Evolutionary conservation across 2,113 vertebrate genomes (phyloP), one percentile per base, ranked within the genome.

Genomic region (Megaceryle torquata): DNA sequence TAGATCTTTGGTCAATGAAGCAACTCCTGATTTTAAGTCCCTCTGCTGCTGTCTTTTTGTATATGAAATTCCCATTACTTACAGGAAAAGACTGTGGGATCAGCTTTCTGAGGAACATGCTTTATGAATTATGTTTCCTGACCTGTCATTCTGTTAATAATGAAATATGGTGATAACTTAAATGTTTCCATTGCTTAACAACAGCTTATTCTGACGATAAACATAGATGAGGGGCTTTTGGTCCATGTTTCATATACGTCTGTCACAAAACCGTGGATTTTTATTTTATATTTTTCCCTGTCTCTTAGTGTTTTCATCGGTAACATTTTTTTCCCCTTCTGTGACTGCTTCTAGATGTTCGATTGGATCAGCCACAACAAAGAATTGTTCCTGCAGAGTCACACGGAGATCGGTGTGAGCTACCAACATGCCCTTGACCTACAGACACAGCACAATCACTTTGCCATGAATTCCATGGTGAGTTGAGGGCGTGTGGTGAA

Each of bases 291-390:
- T 89, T 86, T 95, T 93, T 43, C 16, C 15, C 54, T 43, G 26
- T 78, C 60, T 74, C 29, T 24, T 68, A 17, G 48, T 83, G 50
- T 84, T 85, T 90, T 50, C 39, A 56, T 59, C 15, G 31, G 24
- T 97, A 70, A 94, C 44, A 3, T 7, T 80, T 68, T 74, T 67
- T 81, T 53, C 82, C 28, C 8, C 0, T 13, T 31, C 2, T 82
- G 13, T 89, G 64, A 86, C 69, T 25, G 6, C 7, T 61, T 95
- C 67, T 94, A 99, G 99, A 99, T 99, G 99, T 99, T 99, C 5
- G 99, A 99, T 97, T 99, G 99, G 99, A 99, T 99, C 98, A 99
- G 98, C 96, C 99, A 99, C 99, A 99, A 99, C 97, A 99, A 99
- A 88, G 99, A 99, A 57, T 88, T 99, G 95, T 99, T 99, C 96